phyloP scores from a whole-genome alignment of 2,113 vertebrate species.

The Noctilio leporinus region DNA sequence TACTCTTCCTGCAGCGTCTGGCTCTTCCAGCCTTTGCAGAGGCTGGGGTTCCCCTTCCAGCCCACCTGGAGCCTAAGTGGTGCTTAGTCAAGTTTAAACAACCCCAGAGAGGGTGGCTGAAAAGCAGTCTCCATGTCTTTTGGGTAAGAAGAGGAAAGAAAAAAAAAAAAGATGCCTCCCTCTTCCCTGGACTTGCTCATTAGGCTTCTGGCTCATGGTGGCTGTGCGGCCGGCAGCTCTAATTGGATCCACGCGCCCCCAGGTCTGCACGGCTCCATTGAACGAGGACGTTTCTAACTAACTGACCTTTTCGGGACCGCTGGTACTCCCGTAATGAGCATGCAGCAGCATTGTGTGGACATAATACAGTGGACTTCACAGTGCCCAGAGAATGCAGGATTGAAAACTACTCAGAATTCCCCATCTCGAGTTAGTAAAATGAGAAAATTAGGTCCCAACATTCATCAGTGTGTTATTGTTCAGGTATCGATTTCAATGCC shows the following conservation, averaged over 20 bases:
- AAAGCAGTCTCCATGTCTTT: constrained; percentile 77
- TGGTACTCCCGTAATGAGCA: constrained; percentile 97
- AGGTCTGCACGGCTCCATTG: constrained; percentile 91
- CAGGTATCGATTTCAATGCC: constrained; percentile 96
- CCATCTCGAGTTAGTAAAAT: constrained; percentile 85
- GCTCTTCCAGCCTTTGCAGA: constrained; percentile 13
- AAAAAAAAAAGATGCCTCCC: constrained; percentile 11
- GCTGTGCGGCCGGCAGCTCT: constrained; percentile 87
- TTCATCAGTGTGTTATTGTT: constrained; percentile 94
- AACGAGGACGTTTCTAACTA: constrained; percentile 99
- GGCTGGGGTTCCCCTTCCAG: neutral
- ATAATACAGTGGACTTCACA: constrained; percentile 87
- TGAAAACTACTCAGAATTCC: constrained; percentile 88
- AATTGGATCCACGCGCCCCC: constrained; percentile 94
- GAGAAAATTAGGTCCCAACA: constrained; percentile 94
- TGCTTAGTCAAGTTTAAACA: constrained; percentile 75
- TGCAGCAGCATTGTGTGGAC: constrained; percentile 90
- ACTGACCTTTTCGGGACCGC: constrained; percentile 97
- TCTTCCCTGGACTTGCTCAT: constrained; percentile 73
- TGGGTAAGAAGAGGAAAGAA: constrained; percentile 69
- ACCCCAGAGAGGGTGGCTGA: constrained; percentile 55
- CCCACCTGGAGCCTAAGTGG: constrained; percentile 64
- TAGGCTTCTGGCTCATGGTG: constrained; percentile 79
- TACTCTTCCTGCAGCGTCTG: neutral
- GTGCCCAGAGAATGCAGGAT: constrained; percentile 80